Percentiles rank a stretch among this genome's conserved stretches.
Evolutionary conservation across 2,888 invertebrate species (phyloP).

Genomic region (Synergus gifuensis): DNA sequence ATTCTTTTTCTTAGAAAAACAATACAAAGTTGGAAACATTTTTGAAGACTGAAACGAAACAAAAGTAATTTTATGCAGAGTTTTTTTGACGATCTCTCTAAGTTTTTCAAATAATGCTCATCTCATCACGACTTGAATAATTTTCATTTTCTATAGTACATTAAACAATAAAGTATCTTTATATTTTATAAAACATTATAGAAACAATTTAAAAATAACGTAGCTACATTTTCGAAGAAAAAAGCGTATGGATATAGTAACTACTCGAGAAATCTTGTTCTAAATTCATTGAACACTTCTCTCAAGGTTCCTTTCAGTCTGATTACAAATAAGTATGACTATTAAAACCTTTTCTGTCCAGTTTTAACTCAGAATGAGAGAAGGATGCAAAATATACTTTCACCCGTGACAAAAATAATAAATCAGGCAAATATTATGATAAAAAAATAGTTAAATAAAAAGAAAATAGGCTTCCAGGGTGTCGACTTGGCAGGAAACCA

Average conservation of each 20-base stretch:
- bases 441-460: background rate
- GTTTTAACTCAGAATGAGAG: background rate
- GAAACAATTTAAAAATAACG: slow-evolving; percentile 2
- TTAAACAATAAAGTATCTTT: too few species aligned
- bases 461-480: background rate
- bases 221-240: slow-evolving; percentile 44
- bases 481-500: background rate
- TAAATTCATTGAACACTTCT: slow-evolving; percentile 40
- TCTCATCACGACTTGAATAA: too few species aligned
- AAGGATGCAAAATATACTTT: slow-evolving; percentile 13
- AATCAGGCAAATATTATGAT: background rate
- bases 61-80: background rate
- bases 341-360: slow-evolving; percentile 18
- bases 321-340: slow-evolving; percentile 24
- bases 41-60: background rate
- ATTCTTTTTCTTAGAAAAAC: background rate
- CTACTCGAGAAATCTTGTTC: slow-evolving; percentile 26
- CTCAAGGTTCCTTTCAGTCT: slow-evolving; percentile 20
- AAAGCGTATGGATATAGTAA: background rate
- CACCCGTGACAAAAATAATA: background rate
- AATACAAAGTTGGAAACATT: background rate
- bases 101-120: background rate
- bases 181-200: background rate
- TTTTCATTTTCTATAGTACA: too few species aligned
- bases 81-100: background rate